Percentiles rank a stretch among this genome's conserved stretches.
Evolutionary conservation across 1,140 invertebrate genomes (phyloP).

Genomic region (Euglossa dilemma): DNA sequence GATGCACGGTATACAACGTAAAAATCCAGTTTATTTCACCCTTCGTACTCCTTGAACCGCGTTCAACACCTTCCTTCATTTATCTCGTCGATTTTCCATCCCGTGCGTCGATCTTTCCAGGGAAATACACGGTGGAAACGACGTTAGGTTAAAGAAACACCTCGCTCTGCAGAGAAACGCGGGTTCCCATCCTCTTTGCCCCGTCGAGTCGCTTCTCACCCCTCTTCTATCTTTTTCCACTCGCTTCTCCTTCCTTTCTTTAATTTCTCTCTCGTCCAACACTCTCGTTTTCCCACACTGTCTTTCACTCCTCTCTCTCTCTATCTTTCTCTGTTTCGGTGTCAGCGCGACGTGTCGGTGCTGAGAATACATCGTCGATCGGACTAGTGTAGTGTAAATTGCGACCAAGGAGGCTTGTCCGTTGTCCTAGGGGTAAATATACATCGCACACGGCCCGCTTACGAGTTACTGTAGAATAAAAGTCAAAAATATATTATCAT

Average conservation of each 20-base stretch:
- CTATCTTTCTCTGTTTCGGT: too few species aligned
- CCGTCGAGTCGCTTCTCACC: neutral
- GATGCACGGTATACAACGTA: constrained; percentile 16
- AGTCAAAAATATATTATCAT: constrained; percentile 68
- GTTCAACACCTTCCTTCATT: constrained; percentile 13
- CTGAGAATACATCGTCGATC: constrained; percentile 22
- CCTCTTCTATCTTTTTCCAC: neutral
- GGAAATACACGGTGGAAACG: constrained; percentile 18
- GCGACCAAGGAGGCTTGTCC: constrained; percentile 44
- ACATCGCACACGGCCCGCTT: constrained; percentile 32
- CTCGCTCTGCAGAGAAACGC: constrained; percentile 50
- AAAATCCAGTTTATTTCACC: constrained; percentile 16
- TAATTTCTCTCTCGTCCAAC: too few species aligned
- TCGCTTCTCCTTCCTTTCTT: neutral
- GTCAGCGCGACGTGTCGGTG: neutral
- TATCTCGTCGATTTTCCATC: neutral
- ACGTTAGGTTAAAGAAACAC: neutral
- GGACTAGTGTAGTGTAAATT: constrained; percentile 48
- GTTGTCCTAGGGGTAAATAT: constrained; percentile 12
- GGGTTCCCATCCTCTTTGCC: neutral
- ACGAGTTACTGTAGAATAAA: constrained; percentile 69
- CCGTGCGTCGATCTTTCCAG: neutral
- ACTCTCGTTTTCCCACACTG: neutral
- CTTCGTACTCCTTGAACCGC: constrained; percentile 24
- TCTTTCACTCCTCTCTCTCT: neutral